These are phyloP conservation scores for Bombus picipes DNA, from an alignment of 1,140 invertebrate species.

Conservation along the genomic window DNA sequence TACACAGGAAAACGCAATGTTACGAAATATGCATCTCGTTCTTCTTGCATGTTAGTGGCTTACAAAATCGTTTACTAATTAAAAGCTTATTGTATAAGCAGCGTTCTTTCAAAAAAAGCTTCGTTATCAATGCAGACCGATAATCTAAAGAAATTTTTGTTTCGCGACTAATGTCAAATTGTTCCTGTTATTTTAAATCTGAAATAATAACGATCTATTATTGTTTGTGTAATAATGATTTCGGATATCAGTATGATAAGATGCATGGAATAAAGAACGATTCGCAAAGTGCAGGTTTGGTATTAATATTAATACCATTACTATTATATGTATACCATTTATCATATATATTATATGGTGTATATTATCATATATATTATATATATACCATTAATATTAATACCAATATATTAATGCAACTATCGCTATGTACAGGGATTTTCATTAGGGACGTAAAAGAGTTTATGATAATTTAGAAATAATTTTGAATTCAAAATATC, in stretches of 20 bases:
- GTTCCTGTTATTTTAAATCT: not conserved
- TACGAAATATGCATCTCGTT: slow-evolving; percentile 31
- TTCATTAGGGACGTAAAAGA: not conserved
- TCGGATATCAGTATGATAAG: not conserved
- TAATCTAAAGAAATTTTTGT: not conserved
- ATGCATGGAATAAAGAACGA: not conserved
- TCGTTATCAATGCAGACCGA: not conserved
- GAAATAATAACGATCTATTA: not conserved
- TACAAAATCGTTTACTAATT: not conserved
- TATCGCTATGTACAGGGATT: not conserved
- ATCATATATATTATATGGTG: too few species aligned
- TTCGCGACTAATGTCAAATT: not conserved
- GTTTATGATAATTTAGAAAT: not conserved
- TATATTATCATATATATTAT: too few species aligned
- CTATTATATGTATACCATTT: too few species aligned
- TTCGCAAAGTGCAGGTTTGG: not conserved
- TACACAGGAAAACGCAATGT: slow-evolving; percentile 78
- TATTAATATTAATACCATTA: too few species aligned
- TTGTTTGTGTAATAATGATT: not conserved
- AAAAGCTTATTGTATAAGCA: not conserved
- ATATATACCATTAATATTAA: too few species aligned
- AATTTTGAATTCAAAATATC: not conserved
- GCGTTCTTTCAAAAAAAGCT: not conserved
- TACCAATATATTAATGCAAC: not conserved
- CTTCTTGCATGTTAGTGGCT: not conserved